A percentile compares a stretch with the other conserved stretches of the same genome.
Conservation (phyloP, 1,140 invertebrate genomes). For the Eupristina koningsbergeri region DNA sequence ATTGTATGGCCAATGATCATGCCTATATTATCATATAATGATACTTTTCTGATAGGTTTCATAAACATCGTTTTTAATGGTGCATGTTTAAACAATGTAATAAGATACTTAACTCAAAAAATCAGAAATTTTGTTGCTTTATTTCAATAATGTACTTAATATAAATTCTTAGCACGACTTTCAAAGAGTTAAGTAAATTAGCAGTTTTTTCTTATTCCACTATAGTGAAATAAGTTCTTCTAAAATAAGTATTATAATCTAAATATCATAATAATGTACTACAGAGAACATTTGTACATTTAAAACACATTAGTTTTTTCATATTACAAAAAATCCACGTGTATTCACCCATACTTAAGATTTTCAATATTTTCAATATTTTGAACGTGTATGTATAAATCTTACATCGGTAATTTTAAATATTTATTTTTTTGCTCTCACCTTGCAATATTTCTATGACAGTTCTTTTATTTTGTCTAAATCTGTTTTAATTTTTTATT, state of each 20-base stretch:
- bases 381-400: neutral
- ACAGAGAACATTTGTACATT: conserved; percentile 68
- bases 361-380: neutral
- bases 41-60: conserved; percentile 52
- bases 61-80: conserved; percentile 46
- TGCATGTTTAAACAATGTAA: neutral
- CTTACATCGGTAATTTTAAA: conserved; percentile 2
- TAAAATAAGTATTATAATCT: conserved; percentile 59
- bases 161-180: conserved; percentile 60
- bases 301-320: conserved; percentile 48
- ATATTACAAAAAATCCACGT: conserved; percentile 16
- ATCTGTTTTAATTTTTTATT: neutral
- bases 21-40: conserved; percentile 63
- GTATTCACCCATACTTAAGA: conserved; percentile 24
- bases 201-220: conserved; percentile 21
- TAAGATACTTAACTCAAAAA: neutral
- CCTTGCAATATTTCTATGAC: neutral
- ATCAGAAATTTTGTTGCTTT: neutral
- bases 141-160: neutral
- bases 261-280: conserved; percentile 61
- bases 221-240: conserved; percentile 56
- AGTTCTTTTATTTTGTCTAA: neutral
- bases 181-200: conserved; percentile 59
- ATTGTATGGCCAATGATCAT: conserved; percentile 73
- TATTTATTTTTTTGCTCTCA: neutral